Percentiles rank a stretch among this genome's conserved stretches.
Conservation (phyloP, 1,140 invertebrate species). For the Pentalonia nigronervosa region DNA sequence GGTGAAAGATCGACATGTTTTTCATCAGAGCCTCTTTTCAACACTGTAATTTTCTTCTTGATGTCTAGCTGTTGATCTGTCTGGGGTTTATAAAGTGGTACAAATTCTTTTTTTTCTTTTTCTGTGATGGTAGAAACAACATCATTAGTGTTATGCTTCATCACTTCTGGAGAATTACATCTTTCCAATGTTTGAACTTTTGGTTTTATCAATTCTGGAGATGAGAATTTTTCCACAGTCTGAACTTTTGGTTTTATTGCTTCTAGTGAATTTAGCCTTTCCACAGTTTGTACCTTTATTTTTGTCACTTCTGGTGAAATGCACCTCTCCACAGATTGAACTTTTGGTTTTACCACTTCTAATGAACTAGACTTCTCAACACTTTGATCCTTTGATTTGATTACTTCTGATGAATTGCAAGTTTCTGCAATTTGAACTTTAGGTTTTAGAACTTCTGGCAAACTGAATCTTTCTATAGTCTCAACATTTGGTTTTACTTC, state of each 20-base stretch:
- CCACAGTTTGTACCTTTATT: not conserved
- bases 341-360: slow-evolving; percentile 10
- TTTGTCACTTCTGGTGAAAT: not conserved
- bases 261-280: not conserved
- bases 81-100: not conserved
- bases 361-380: not conserved
- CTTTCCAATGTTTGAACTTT: slow-evolving; percentile 2
- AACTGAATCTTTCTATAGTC: not conserved
- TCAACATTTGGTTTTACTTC: slow-evolving; percentile 4
- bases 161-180: not conserved
- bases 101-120: slow-evolving; percentile 33
- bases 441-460: not conserved
- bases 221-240: not conserved
- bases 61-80: not conserved
- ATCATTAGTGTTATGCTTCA: slow-evolving; percentile 11
- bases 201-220: not conserved
- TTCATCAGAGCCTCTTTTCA: slow-evolving; percentile 27
- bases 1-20: not conserved
- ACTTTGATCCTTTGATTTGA: slow-evolving; percentile 35
- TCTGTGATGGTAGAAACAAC: not conserved
- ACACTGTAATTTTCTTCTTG: slow-evolving; percentile 44
- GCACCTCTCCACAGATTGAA: not conserved
- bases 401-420: not conserved
- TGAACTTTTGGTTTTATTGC: slow-evolving; percentile 20
- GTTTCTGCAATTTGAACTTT: slow-evolving; percentile 37